Conservation (phyloP, 2,888 invertebrate species). For the Idaea straminata region DNA sequence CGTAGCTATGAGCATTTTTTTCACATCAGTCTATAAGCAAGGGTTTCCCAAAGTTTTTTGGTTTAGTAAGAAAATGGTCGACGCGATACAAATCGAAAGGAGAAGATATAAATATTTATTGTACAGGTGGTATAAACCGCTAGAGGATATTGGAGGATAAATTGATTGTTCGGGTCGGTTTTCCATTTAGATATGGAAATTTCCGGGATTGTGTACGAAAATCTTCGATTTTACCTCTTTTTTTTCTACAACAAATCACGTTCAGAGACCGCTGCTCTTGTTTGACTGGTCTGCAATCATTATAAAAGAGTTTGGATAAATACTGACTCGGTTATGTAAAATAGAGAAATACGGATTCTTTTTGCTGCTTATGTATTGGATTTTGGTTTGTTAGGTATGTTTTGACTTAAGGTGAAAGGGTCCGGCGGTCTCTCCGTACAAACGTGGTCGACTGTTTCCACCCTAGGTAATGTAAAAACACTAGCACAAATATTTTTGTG, state of each 20-base stretch:
- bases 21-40: conserved; percentile 16
- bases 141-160: conserved; percentile 79
- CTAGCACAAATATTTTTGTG: too few species aligned
- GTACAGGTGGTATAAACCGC: conserved; percentile 80
- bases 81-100: conserved; percentile 67
- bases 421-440: too few species aligned
- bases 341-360: not conserved
- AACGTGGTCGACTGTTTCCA: too few species aligned
- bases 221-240: conserved; percentile 74
- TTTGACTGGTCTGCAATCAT: conserved; percentile 42
- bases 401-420: too few species aligned
- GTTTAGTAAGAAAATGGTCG: conserved; percentile 46
- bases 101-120: conserved; percentile 77
- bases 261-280: conserved; percentile 43
- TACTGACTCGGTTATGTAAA: not conserved
- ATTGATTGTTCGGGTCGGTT: conserved; percentile 80
- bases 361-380: not conserved
- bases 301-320: conserved; percentile 26
- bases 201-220: conserved; percentile 78
- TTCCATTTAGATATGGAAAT: conserved; percentile 81
- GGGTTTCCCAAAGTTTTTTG: conserved; percentile 35
- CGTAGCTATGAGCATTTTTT: not conserved
- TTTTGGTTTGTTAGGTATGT: too few species aligned
- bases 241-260: conserved; percentile 69
- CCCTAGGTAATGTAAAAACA: too few species aligned